Conservation (phyloP, 2,888 invertebrate species). For the Trissolcus brochymenae region DNA sequence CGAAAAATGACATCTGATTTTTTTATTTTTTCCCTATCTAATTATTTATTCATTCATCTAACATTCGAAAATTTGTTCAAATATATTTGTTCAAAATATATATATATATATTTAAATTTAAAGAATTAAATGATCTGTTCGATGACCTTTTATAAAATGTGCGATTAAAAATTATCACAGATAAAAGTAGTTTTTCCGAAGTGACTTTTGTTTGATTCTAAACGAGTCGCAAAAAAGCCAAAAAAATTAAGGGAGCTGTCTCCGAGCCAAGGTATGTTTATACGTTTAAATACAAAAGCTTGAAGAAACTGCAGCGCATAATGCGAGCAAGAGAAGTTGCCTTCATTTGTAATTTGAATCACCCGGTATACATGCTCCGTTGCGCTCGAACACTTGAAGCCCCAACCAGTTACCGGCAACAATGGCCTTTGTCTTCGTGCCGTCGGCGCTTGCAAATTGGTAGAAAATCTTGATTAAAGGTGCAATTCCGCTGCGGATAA, state of each 20-base stretch:
- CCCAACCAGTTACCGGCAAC: constrained; percentile 76
- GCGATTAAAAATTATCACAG: no score
- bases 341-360: constrained; percentile 51
- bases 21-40: not conserved
- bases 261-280: not conserved
- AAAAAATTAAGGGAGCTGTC: not conserved
- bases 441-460: constrained; percentile 76
- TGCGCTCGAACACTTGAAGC: constrained; percentile 75
- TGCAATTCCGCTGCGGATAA: constrained; percentile 73
- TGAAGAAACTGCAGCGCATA: constrained; percentile 1
- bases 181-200: no score
- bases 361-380: constrained; percentile 66
- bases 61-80: no score
- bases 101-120: no score
- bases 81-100: no score
- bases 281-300: not conserved
- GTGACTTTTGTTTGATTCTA: no score
- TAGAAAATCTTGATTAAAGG: constrained; percentile 77
- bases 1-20: no score
- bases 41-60: no score
- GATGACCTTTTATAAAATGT: no score
- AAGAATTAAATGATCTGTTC: no score
- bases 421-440: constrained; percentile 76
- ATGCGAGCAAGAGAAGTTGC: constrained; percentile 27
- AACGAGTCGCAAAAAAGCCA: no score